Evolutionary conservation across 2,797 vertebrate genomes (phyloP), one percentile per base, ranked within the genome.

Genomic region (Anolis apletophallus): DNA sequence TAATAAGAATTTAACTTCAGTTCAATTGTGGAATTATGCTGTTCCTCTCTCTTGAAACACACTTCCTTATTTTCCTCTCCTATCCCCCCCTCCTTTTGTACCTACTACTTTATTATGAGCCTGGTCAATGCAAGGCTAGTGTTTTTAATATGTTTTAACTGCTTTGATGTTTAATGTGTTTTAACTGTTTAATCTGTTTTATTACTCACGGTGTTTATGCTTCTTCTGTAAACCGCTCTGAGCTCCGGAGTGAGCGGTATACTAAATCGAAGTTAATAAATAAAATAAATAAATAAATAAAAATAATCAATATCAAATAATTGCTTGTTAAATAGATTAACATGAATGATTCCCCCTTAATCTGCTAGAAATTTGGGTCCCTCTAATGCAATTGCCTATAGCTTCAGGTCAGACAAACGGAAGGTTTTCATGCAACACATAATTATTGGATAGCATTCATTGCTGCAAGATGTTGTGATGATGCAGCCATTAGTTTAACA

Each of bases 281-380:
- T n/a, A n/a, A n/a, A n/a, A n/a, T n/a, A n/a, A n/a, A n/a, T n/a
- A n/a, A n/a, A n/a, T n/a, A n/a, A n/a, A n/a, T 50, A 85, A 80
- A 79, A 23, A 85, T 71, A 16, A 79, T 46, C 76, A 72, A 23
- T 54, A 80, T 80, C 71, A 80, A 85, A 36, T 32, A 57, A 85
- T 46, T 79, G 67, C 84, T 50, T 26, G 4, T 17, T 36, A 79
- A 85, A 10, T 72, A 34, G 26, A 85, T 46, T 36, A 14, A 71
- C 78, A 85, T 36, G 46, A 46, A 85, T 40, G 29, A 79, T 71
- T 57, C 17, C 46, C 7, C 40, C 36, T 85, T 29, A 59, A 16
- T 72, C 72, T 32, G 21, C 29, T 50, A 84, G n/a, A 67, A 64
- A 12, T 55, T 72, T 14, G 17, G 50, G 34, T 61, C 23, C 46